Evolutionary conservation across 2,113 vertebrate genomes (phyloP).

Genomic region (Lamprotornis superbus): DNA sequence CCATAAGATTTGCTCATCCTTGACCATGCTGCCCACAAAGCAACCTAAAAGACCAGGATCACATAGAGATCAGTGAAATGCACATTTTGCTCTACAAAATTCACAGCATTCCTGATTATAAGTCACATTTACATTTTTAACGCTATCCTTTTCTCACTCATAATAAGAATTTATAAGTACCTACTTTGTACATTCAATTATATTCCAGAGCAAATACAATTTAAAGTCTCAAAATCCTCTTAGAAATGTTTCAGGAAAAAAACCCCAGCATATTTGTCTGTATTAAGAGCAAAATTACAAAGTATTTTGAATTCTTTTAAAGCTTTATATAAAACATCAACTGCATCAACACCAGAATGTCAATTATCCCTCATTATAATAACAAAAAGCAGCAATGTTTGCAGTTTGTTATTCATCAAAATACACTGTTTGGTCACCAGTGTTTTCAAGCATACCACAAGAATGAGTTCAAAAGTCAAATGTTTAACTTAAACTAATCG

Average conservation of each 20-base stretch:
- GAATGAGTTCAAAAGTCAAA: conserved; percentile 59
- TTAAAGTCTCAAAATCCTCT: conserved; percentile 7
- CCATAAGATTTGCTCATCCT: not conserved
- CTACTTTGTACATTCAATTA: not conserved
- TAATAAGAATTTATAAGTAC: not conserved
- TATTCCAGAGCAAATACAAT: not conserved
- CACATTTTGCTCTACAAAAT: not conserved
- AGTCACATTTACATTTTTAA: not conserved
- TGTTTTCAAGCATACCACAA: conserved; percentile 51
- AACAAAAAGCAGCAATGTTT: conserved; percentile 52
- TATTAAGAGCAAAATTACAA: conserved; percentile 12
- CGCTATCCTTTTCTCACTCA: not conserved
- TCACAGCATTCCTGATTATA: not conserved
- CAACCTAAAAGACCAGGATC: not conserved
- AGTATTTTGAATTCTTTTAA: conserved; percentile 25
- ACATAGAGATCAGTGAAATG: not conserved
- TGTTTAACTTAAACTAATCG: conserved; percentile 36
- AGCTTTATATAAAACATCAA: conserved; percentile 37
- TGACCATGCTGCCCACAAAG: not conserved
- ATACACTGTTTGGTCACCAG: conserved; percentile 17
- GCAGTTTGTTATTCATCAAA: conserved; percentile 30
- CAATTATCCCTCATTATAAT: conserved; percentile 45
- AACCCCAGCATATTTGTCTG: not conserved
- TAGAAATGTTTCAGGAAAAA: not conserved
- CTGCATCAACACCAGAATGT: conserved; percentile 6